These are phyloP conservation scores for Kryptopterus vitreolus DNA, from an alignment of 2,797 vertebrate genomes.

Conservation along the genomic window DNA sequence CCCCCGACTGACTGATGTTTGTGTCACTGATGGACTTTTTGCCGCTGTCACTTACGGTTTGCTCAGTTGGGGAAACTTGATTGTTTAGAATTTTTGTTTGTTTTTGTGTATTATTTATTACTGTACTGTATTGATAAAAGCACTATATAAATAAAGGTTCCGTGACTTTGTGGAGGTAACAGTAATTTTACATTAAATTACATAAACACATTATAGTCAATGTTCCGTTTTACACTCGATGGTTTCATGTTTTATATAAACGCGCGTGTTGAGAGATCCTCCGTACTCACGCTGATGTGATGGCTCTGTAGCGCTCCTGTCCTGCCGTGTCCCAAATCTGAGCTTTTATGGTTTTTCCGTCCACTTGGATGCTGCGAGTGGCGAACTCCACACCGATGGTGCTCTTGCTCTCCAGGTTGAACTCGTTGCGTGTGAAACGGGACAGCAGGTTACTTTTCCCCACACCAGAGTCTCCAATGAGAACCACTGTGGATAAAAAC, in stretches of 20 bases:
- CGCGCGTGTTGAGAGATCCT: not conserved
- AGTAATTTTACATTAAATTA: not conserved
- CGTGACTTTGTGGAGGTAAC: not conserved
- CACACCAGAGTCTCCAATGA: conserved; percentile 95
- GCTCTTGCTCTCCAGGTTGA: conserved; percentile 97
- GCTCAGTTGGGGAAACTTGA: too few species aligned
- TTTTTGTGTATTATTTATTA: too few species aligned
- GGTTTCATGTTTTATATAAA: not conserved
- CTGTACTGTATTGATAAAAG: too few species aligned
- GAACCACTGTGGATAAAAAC: conserved; percentile 75
- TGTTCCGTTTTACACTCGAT: too few species aligned
- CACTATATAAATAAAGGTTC: not conserved
- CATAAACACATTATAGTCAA: not conserved
- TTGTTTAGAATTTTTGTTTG: too few species aligned
- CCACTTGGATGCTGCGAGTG: conserved; percentile 96
- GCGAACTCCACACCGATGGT: conserved; percentile 97
- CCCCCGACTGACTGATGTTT: too few species aligned
- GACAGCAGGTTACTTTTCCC: conserved; percentile 97
- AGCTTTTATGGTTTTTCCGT: conserved; percentile 94
- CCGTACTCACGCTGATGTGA: conserved; percentile 91
- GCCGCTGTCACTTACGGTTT: too few species aligned
- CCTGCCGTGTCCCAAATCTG: conserved; percentile 98
- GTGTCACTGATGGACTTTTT: too few species aligned
- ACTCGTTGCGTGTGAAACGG: conserved; percentile 95
- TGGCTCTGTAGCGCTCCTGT: conserved; percentile 95